Base-by-base conservation (phyloP, 2,797 vertebrate genomes). In the Merluccius polli region DNA sequence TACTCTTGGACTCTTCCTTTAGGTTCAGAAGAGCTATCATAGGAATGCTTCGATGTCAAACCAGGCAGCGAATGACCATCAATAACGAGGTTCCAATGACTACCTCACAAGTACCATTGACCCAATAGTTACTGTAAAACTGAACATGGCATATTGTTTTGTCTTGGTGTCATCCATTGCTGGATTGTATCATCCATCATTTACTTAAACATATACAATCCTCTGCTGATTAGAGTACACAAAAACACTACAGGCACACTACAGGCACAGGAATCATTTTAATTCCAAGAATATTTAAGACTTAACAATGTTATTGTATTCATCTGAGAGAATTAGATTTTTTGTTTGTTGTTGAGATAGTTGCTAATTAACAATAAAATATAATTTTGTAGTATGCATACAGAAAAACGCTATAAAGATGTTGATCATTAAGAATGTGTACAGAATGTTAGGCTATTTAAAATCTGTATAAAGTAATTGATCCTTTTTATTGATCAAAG, bases 11-110 rank as follows among this genome's bases (percentile, higher is more conserved):
- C 0, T 74, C 69, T 80, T 80, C 36, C 32, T 87, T 72, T 83
- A 94, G 94, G 82, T 95, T 94, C 87, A 92, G 94, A 79, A 91
- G 94, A 89, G 96, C 97, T 1, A 97, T 99, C 81, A 86, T 91
- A 32, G 95, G 96, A 33, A 96, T 98, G 95, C 84, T 99, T 78
- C 92, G 92, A 30, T 98, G 97, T 90, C 96, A 97, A 87, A 94
- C 94, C 77, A 92, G 93, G 67, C 95, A 96, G 83, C 91, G 93
- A 80, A 89, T 96, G 84, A 95, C 95, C 35, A 94, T 96, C 85
- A 96, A 84, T 78, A 95, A 89, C 63, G 89, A 93, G 79, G 91
- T 97, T 86, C 93, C 95, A 81, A 96, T 98, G 97, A 93, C 91
- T 27, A 88, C 84, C 70, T 94, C 93, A 35, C 92, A 93, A 68